Evolutionary conservation across 2,797 vertebrate genomes (phyloP).

Genomic region (Hemitrygon akajei): DNA sequence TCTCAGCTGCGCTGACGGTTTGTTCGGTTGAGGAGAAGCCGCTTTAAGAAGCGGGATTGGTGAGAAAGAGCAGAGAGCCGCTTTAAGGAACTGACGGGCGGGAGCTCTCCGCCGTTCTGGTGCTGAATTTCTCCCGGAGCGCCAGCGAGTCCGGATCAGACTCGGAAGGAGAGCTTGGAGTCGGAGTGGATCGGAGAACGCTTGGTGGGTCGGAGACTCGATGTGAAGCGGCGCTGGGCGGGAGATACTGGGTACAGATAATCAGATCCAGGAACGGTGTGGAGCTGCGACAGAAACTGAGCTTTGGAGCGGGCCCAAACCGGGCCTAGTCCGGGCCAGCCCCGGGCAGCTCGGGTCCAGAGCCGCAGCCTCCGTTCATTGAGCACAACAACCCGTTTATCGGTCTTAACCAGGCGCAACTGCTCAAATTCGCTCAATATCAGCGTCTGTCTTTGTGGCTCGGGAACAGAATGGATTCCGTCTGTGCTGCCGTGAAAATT

Average conservation of each 20-base stretch:
- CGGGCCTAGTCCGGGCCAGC: neutral
- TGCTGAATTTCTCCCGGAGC: slow-evolving; percentile 5
- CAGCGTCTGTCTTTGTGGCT: too few species aligned
- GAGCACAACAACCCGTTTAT: neutral
- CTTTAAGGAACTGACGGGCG: neutral
- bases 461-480: neutral
- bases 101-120: neutral
- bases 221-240: neutral
- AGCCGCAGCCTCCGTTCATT: too few species aligned
- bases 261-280: neutral
- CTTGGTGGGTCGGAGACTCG: neutral
- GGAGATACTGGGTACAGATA: neutral
- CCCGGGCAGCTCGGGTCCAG: too few species aligned
- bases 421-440: neutral
- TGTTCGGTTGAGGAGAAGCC: neutral
- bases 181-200: too few species aligned
- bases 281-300: neutral
- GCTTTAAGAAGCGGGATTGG: neutral
- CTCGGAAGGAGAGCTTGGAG: neutral
- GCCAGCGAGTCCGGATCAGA: too few species aligned
- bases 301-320: neutral
- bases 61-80: neutral
- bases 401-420: neutral
- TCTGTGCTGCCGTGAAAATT: neutral
- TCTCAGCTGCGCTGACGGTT: neutral